Evolutionary conservation across 2,797 vertebrate genomes (phyloP).

Genomic region (Phalanger gymnotis): DNA sequence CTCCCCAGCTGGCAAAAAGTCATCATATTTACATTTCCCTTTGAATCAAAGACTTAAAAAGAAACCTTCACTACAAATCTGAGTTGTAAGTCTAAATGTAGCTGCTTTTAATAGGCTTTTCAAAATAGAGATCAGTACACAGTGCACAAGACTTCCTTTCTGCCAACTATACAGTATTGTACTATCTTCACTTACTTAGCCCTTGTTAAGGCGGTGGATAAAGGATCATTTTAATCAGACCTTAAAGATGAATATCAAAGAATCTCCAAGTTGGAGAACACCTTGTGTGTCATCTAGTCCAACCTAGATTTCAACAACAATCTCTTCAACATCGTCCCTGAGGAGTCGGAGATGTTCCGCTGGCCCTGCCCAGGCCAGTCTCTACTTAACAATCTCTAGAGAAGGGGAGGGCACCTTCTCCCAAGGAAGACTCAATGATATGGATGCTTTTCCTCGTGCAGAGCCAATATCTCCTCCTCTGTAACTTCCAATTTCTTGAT

Average conservation of each 20-base stretch:
- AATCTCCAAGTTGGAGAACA: not conserved
- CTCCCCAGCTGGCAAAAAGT: not conserved
- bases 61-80: constrained; percentile 16
- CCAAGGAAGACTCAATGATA: not conserved
- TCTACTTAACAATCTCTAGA: not conserved
- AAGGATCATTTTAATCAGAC: constrained; percentile 39
- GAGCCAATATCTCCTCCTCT: not conserved
- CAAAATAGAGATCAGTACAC: constrained; percentile 16
- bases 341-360: not conserved
- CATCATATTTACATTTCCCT: constrained; percentile 48
- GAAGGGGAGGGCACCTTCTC: not conserved
- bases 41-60: constrained; percentile 40
- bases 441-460: not conserved
- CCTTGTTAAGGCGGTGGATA: constrained; percentile 29
- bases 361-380: not conserved
- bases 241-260: not conserved
- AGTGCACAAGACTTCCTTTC: constrained; percentile 32
- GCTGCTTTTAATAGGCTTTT: constrained; percentile 30
- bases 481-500: not conserved
- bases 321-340: not conserved
- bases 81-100: not conserved
- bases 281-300: not conserved
- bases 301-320: not conserved
- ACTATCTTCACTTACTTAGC: constrained; percentile 43
- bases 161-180: constrained; percentile 47